Evolutionary conservation across 2,888 invertebrate genomes (phyloP).

Genomic region (Thalpophila matura): DNA sequence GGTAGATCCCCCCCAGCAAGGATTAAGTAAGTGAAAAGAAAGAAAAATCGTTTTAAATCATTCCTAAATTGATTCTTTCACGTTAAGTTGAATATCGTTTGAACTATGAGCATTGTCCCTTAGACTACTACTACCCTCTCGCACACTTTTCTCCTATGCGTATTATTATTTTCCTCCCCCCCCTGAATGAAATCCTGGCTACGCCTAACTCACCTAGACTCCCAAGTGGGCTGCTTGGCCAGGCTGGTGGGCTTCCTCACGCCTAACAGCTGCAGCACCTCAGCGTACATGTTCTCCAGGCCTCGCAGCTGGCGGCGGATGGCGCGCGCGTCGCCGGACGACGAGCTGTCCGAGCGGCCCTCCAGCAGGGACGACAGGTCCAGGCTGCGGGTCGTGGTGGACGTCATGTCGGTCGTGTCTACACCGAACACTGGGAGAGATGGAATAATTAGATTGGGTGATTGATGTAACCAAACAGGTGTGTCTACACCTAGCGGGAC

Average conservation of each 20-base stretch:
- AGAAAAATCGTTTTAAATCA: too few relatives aligned
- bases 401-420: constrained; percentile 94
- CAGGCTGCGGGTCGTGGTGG: constrained; percentile 94
- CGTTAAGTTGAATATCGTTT: too few relatives aligned
- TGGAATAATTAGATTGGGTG: not conserved
- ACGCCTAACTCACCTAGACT: constrained; percentile 70
- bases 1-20: too few relatives aligned
- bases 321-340: constrained; percentile 94
- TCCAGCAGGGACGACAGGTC: constrained; percentile 95
- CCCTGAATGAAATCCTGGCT: too few relatives aligned
- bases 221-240: constrained; percentile 75
- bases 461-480: too few relatives aligned
- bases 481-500: too few relatives aligned
- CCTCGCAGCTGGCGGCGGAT: constrained; percentile 95
- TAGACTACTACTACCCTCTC: too few relatives aligned
- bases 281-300: constrained; percentile 96
- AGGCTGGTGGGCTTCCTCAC: constrained; percentile 76
- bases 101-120: too few relatives aligned
- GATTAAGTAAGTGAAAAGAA: too few relatives aligned
- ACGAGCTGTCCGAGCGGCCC: constrained; percentile 93
- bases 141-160: too few relatives aligned
- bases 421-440: constrained; percentile 92
- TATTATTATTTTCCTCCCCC: too few relatives aligned
- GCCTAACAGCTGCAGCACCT: constrained; percentile 91
- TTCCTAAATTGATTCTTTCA: too few relatives aligned